A percentile compares a stretch with the other conserved stretches of the same genome.
These are phyloP conservation scores for Frieseomelitta varia DNA, from an alignment of 1,140 invertebrate species.

Conservation along the genomic window DNA sequence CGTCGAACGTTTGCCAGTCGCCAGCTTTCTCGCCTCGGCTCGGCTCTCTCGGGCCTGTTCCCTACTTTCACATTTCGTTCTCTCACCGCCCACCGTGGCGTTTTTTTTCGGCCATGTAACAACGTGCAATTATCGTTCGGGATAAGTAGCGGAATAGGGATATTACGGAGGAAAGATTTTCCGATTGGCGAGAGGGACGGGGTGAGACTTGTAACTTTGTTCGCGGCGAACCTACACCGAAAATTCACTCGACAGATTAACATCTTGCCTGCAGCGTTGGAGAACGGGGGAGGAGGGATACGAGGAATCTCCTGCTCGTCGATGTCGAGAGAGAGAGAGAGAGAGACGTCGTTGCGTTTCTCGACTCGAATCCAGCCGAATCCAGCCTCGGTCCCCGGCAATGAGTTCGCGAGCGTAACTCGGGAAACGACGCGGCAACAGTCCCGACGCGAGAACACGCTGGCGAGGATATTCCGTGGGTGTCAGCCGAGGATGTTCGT, in stretches of 20 bases:
- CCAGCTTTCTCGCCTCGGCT: neutral
- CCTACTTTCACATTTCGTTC: slow-evolving; percentile 9
- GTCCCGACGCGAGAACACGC: slow-evolving; percentile 48
- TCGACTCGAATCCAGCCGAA: neutral
- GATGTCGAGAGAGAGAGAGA: too few relatives aligned
- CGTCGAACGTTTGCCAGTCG: neutral
- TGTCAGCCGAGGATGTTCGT: slow-evolving; percentile 32
- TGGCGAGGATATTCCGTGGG: slow-evolving; percentile 33
- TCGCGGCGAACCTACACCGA: slow-evolving; percentile 51
- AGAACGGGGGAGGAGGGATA: too few relatives aligned
- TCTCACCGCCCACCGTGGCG: too few relatives aligned
- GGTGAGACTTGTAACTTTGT: slow-evolving; percentile 45
- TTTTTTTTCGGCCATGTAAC: slow-evolving; percentile 29
- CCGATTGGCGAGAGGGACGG: slow-evolving; percentile 34
- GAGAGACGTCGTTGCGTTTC: too few relatives aligned
- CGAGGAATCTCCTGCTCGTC: neutral
- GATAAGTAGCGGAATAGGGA: slow-evolving; percentile 38
- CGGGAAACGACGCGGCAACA: slow-evolving; percentile 47
- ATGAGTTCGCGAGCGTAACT: slow-evolving; percentile 65
- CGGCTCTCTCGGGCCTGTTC: neutral
- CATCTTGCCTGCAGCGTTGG: too few relatives aligned
- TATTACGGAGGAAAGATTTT: slow-evolving; percentile 57
- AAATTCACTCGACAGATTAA: slow-evolving; percentile 46
- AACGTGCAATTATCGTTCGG: slow-evolving; percentile 49
- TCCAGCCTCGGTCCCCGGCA: slow-evolving; percentile 4